Evolutionary conservation across 1,140 invertebrate genomes (phyloP), one percentile per base, ranked within the genome.

Genomic region (Micrasema longulum): DNA sequence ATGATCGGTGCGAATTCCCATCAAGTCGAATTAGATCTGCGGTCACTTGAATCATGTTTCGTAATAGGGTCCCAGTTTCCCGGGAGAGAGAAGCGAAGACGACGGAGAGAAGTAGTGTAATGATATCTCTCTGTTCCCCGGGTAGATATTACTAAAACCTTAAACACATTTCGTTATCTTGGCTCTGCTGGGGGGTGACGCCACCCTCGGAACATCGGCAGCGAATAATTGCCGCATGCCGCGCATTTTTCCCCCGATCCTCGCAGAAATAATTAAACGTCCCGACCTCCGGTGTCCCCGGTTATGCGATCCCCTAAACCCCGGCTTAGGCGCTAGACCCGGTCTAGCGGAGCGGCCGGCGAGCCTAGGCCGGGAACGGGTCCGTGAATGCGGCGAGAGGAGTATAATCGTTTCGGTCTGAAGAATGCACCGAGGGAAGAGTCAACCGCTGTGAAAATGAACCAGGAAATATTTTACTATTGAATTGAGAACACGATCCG

Each of bases 181-280:
- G 11, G 14, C 53, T 43, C 38, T 48, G 18, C 7, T 41, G 6
- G 52, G 14, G 12, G 36, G 52, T n/a, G 47, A n/a, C 60, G 1
- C 67, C 12, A 26, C 23, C 31, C 47, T 14, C 43, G 1, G 3
- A 71, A 69, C 69, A 75, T 75, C 73, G 69, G 55, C 64, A 43
- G 73, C 69, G 60, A 71, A 75, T 75, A 75, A 75, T 75, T 75
- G 73, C 73, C 73, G 73, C 73, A 69, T 75, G 53, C 73, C 69
- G 69, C 43, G 69, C 64, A 75, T 75, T 75, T 75, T 75, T 75
- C 73, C 69, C 26, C 64, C 53, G 69, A 41, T 71, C 69, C 69
- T 67, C 65, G 57, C 69, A 71, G 64, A 75, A 75, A 75, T 75
- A 75, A 75, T 75, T 75, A 75, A 75, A 75, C 69, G 73, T 26